Evolutionary conservation across 2,888 invertebrate genomes (phyloP).

Genomic region (Perizoma flavofasciatum): DNA sequence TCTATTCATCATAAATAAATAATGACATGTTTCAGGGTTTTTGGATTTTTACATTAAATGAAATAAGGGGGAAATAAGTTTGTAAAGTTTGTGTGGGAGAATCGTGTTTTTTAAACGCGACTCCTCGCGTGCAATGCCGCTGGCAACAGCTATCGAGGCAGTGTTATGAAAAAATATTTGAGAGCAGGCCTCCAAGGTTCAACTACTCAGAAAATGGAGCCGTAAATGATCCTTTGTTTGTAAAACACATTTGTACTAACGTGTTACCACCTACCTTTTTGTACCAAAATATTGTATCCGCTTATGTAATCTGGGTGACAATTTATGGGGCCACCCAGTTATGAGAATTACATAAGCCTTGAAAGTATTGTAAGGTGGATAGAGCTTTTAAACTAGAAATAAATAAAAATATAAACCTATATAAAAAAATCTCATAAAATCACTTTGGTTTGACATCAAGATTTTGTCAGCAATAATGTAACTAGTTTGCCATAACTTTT

Average conservation of each 20-base stretch:
- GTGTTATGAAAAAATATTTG: background rate
- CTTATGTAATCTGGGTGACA: slow-evolving; percentile 15
- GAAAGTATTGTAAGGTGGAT: background rate
- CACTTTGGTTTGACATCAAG: background rate
- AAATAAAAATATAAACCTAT: slow-evolving; percentile 19
- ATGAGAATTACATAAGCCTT: background rate
- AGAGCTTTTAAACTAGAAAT: slow-evolving; percentile 4
- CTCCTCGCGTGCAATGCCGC: no score
- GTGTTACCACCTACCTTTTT: slow-evolving; percentile 25
- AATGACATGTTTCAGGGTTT: no score
- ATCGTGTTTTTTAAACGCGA: no score
- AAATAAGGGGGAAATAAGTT: no score
- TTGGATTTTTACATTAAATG: no score
- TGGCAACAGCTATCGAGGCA: no score
- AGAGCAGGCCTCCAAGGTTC: slow-evolving; percentile 12
- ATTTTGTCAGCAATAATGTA: no score
- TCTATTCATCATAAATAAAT: no score
- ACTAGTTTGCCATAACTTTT: slow-evolving; percentile 18
- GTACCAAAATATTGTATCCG: slow-evolving; percentile 17
- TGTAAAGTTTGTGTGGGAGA: no score
- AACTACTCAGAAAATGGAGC: slow-evolving; percentile 8
- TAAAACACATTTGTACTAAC: slow-evolving; percentile 23
- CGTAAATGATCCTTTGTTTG: slow-evolving; percentile 25
- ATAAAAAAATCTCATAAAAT: no score
- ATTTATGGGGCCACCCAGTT: slow-evolving; percentile 14